Evolutionary conservation across 37 sponge, comb jelly and placozoan species (phyloP).

Genomic region (Diacarnus erythraeanus): DNA sequence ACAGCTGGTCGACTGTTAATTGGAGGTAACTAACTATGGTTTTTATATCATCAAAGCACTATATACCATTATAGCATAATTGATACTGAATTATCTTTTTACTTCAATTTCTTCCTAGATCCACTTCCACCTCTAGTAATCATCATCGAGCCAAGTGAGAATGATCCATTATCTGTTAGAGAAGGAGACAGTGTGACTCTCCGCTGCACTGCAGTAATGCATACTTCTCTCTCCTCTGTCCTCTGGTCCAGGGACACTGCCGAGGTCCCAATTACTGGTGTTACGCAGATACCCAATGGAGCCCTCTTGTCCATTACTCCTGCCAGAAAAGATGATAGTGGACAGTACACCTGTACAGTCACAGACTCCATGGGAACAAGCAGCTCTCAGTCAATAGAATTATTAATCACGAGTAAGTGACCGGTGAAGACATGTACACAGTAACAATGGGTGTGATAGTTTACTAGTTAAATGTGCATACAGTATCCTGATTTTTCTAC

Average conservation of each 20-base stretch:
- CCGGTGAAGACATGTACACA: background rate
- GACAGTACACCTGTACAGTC: slow-evolving; percentile 7
- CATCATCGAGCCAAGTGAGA: background rate
- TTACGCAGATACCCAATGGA: background rate
- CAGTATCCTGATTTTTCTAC: background rate
- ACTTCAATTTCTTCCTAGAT: background rate
- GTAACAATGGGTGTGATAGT: background rate
- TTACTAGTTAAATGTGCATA: background rate
- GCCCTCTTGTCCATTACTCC: background rate
- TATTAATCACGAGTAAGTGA: background rate
- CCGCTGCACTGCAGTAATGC: background rate
- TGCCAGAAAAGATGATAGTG: background rate
- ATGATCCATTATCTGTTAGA: background rate
- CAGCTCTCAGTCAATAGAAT: background rate
- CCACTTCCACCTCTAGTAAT: background rate
- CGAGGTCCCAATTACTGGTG: background rate
- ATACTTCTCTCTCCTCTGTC: background rate
- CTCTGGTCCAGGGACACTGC: background rate
- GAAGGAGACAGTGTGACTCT: background rate
- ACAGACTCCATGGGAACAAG: background rate
- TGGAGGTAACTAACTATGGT: slow-evolving; percentile 32
- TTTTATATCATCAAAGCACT: background rate
- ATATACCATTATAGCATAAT: background rate
- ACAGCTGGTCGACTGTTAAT: slow-evolving; percentile 44
- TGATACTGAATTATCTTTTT: background rate